Conservation (phyloP, 2,797 vertebrate species). For the Acropternis orthonyx region DNA sequence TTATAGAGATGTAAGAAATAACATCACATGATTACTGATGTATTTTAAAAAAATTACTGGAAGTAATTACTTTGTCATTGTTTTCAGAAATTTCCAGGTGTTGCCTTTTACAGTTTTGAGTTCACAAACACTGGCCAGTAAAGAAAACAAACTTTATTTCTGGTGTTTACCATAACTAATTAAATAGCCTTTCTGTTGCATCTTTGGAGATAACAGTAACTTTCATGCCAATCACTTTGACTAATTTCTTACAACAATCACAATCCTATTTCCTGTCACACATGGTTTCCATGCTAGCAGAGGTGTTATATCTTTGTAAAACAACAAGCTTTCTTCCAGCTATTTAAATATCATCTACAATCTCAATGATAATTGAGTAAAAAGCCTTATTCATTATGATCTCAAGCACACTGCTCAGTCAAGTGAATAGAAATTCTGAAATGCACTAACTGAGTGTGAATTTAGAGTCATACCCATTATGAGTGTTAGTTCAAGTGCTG, state of each 20-base stretch:
- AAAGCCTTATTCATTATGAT: neutral
- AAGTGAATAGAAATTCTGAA: neutral
- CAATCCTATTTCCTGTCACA: neutral
- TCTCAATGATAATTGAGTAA: neutral
- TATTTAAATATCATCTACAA: neutral
- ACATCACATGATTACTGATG: neutral
- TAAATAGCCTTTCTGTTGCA: neutral
- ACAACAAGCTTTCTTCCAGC: neutral
- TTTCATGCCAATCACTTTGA: neutral
- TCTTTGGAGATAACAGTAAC: neutral
- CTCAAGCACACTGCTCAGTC: neutral
- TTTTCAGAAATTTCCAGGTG: neutral
- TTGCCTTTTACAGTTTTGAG: neutral
- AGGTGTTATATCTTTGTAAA: neutral
- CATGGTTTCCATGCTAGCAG: neutral
- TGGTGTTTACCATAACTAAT: neutral
- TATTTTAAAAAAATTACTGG: neutral
- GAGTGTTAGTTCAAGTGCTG: neutral
- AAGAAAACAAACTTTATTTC: neutral
- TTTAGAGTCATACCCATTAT: neutral
- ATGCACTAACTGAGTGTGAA: neutral
- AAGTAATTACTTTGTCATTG: neutral
- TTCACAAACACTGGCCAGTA: neutral
- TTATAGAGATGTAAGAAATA: neutral
- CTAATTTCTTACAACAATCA: neutral